phyloP scores from a whole-genome alignment of 2,888 invertebrate species.

The Osmoderma eremita region DNA sequence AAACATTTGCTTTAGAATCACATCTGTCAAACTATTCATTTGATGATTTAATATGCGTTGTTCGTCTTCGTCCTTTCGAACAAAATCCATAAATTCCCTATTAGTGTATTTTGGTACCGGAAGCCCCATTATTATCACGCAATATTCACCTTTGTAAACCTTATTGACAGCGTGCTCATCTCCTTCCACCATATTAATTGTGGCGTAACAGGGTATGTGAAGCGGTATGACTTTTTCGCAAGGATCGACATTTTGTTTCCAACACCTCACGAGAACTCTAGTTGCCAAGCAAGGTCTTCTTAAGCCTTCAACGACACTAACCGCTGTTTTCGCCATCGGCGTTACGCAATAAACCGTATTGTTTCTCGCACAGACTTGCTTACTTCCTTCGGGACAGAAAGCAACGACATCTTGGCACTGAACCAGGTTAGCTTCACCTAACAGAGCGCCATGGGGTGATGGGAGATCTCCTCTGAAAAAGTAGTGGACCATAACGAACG shows the following conservation, averaged over 20 bases:
- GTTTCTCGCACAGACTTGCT: conserved; percentile 6
- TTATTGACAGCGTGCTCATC: neutral
- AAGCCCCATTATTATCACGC: neutral
- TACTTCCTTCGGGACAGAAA: conserved; percentile 10
- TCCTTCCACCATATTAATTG: conserved; percentile 16
- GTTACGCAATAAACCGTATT: conserved; percentile 9
- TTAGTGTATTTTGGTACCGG: conserved; percentile 12
- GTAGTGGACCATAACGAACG: conserved; percentile 18
- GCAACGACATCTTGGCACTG: neutral
- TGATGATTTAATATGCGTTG: neutral
- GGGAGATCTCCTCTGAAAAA: conserved; percentile 2
- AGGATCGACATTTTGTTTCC: neutral
- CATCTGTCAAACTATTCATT: conserved; percentile 4
- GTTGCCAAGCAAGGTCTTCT: neutral
- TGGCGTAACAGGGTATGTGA: conserved; percentile 22
- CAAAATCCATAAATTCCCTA: neutral
- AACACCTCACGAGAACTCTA: neutral
- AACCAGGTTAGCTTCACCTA: conserved; percentile 6
- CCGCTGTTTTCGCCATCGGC: neutral
- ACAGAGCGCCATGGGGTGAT: conserved; percentile 1
- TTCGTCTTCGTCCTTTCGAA: neutral
- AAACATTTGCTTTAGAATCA: conserved; percentile 24
- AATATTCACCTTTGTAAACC: conserved; percentile 2
- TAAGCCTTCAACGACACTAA: neutral
- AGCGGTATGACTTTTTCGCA: conserved; percentile 16